phyloP scores from a whole-genome alignment of 1,140 invertebrate species.

The Sitobion miscanthi region DNA sequence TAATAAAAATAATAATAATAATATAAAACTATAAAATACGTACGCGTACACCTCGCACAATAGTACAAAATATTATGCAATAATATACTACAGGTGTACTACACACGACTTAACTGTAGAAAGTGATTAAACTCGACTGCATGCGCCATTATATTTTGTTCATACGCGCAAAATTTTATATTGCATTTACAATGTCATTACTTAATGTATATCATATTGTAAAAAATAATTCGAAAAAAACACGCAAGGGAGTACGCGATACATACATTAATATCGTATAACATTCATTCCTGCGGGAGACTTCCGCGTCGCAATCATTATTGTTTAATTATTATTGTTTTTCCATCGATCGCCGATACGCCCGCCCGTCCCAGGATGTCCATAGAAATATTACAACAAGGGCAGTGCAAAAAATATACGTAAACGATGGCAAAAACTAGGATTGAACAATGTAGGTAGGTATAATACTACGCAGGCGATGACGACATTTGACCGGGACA shows the following conservation, averaged over 20 bases:
- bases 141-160: neutral
- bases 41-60: neutral
- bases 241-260: neutral
- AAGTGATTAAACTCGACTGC: neutral
- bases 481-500: neutral
- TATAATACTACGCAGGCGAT: neutral
- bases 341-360: neutral
- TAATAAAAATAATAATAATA: too few relatives aligned
- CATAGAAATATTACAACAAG: neutral
- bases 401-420: neutral
- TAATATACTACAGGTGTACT: neutral
- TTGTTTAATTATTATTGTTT: neutral
- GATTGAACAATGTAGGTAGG: neutral
- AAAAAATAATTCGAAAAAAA: neutral
- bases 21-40: neutral
- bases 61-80: neutral
- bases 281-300: neutral
- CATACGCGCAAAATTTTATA: neutral
- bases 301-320: neutral
- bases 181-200: neutral
- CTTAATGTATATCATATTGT: neutral
- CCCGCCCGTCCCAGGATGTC: neutral
- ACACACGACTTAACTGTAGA: neutral
- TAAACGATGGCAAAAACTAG: neutral
- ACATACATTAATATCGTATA: neutral